These are phyloP conservation scores for Steatocranus sp. DNA, from an alignment of 2,797 vertebrate species.

Conservation along the genomic window DNA sequence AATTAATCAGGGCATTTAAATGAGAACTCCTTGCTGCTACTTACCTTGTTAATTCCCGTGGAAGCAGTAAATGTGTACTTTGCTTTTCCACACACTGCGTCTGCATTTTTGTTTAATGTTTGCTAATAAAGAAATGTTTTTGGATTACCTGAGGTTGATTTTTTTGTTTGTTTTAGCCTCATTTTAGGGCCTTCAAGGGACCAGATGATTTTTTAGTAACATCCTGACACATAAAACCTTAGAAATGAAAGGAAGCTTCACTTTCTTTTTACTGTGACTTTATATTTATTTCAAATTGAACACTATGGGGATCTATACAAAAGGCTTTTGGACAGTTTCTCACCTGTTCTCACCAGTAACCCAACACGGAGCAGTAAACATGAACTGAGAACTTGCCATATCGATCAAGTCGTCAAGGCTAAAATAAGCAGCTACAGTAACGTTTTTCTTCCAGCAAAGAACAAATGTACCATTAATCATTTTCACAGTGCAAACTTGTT, in stretches of 20 bases:
- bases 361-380: not conserved
- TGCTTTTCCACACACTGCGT: not conserved
- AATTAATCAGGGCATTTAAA: not conserved
- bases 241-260: not conserved
- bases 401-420: not conserved
- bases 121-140: not conserved
- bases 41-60: not conserved
- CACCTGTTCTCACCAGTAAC: not conserved
- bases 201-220: not conserved
- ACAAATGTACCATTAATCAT: not conserved
- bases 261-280: not conserved
- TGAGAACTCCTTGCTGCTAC: not conserved
- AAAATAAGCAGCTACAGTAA: not conserved
- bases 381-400: not conserved
- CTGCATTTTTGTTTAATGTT: not conserved
- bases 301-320: conserved; percentile 1
- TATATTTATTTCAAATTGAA: not conserved
- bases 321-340: not conserved
- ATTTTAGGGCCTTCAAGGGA: not conserved
- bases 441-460: not conserved
- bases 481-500: conserved; percentile 29
- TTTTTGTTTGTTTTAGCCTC: not conserved
- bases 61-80: not conserved
- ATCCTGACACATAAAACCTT: not conserved
- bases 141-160: not conserved